phyloP scores from a whole-genome alignment of 2,797 vertebrate genomes.

The Trachurus trachurus region DNA sequence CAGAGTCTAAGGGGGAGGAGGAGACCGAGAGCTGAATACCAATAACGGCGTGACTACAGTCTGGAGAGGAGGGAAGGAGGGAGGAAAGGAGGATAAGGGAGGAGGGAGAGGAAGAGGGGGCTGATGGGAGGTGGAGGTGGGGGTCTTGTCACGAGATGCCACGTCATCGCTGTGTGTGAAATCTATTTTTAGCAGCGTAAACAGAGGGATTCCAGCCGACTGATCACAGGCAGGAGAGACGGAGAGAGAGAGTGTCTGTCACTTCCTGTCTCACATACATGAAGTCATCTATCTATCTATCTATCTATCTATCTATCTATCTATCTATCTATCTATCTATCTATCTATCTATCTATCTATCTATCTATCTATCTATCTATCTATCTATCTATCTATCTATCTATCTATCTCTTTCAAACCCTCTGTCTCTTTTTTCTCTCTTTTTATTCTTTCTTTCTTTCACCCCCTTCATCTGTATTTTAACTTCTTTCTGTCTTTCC shows the following conservation, averaged over 20 bases:
- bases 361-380: no score
- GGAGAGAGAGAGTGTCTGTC: slow-evolving; percentile 45
- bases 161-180: slow-evolving; percentile 77
- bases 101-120: neutral
- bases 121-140: neutral
- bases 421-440: no score
- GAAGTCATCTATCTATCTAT: slow-evolving; percentile 16
- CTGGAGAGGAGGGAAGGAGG: slow-evolving; percentile 11
- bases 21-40: slow-evolving; percentile 55
- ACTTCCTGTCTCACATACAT: slow-evolving; percentile 2
- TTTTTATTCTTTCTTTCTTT: no score
- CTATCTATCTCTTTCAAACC: no score
- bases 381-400: no score
- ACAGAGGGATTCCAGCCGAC: slow-evolving; percentile 81
- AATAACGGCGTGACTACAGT: slow-evolving; percentile 49
- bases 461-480: no score
- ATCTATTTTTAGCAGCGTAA: slow-evolving; percentile 83
- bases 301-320: slow-evolving; percentile 24
- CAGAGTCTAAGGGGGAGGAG: slow-evolving; percentile 27
- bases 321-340: slow-evolving; percentile 21
- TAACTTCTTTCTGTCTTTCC: no score
- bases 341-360: slow-evolving; percentile 17
- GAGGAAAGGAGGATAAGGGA: neutral
- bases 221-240: slow-evolving; percentile 53
- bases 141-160: slow-evolving; percentile 68